These are phyloP conservation scores for Argyresthia goedartella DNA, from an alignment of 2,888 invertebrate species.

Conservation along the genomic window DNA sequence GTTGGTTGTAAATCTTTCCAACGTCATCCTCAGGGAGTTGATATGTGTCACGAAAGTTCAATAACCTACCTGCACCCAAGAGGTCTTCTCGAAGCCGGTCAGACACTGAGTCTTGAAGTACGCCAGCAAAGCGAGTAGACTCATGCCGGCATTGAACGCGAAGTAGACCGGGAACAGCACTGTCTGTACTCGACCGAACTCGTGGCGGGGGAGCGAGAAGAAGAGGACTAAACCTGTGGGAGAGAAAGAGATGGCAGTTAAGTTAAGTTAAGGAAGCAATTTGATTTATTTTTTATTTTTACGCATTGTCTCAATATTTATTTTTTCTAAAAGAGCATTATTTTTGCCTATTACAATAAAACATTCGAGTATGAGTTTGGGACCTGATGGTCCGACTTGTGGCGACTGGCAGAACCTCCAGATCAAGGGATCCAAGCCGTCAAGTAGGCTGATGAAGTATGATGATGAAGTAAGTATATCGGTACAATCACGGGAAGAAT, in stretches of 20 bases:
- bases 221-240: conserved; percentile 84
- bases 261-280: not conserved
- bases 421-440: no score
- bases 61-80: conserved; percentile 55
- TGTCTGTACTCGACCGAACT: conserved; percentile 89
- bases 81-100: conserved; percentile 44
- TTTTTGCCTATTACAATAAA: no score
- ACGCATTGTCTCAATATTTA: not conserved
- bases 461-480: no score
- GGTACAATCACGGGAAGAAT: no score
- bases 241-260: conserved; percentile 3
- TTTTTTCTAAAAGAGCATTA: no score
- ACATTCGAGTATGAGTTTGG: no score
- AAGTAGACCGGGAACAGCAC: conserved; percentile 91
- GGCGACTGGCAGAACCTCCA: no score
- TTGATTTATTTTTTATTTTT: not conserved
- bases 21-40: no score
- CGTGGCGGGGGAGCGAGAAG: conserved; percentile 87
- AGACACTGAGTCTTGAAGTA: conserved; percentile 76
- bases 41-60: no score
- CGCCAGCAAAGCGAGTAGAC: conserved; percentile 78
- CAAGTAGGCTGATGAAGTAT: no score
- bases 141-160: conserved; percentile 80
- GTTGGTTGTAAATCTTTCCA: no score
- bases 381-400: no score